Conservation (phyloP, 2,797 vertebrate species). For the Xiphorhynchus erythropygius region DNA sequence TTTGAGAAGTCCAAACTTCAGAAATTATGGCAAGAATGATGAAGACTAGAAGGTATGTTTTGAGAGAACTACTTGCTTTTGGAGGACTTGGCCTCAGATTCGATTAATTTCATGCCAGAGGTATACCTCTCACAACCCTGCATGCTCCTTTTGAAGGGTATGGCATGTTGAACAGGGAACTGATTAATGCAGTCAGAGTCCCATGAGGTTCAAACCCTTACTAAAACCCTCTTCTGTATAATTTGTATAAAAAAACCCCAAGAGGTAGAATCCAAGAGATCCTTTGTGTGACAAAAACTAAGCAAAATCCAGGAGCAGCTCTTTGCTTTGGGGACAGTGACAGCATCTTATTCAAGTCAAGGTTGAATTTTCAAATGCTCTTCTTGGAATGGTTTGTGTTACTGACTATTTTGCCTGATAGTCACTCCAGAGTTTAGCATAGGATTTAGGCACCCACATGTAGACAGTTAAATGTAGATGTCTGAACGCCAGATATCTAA, state of each 20-base stretch:
- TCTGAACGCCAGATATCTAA: background rate
- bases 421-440: background rate
- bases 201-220: background rate
- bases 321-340: background rate
- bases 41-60: slow-evolving; percentile 30
- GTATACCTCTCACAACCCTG: background rate
- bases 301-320: background rate
- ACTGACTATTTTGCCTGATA: background rate
- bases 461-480: background rate
- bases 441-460: background rate
- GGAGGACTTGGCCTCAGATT: background rate
- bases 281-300: background rate
- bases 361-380: background rate
- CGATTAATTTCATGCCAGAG: background rate
- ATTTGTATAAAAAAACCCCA: background rate
- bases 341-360: background rate
- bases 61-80: background rate
- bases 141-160: background rate
- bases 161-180: background rate
- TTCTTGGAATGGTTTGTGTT: background rate
- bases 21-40: slow-evolving; percentile 44
- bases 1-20: slow-evolving; percentile 11
- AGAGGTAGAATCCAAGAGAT: background rate
- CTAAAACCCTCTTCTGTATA: background rate
- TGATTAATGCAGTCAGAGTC: background rate